These are phyloP conservation scores for Ciona savignyi DNA, from an alignment of 23 tunicate genomes.

Conservation along the genomic window DNA sequence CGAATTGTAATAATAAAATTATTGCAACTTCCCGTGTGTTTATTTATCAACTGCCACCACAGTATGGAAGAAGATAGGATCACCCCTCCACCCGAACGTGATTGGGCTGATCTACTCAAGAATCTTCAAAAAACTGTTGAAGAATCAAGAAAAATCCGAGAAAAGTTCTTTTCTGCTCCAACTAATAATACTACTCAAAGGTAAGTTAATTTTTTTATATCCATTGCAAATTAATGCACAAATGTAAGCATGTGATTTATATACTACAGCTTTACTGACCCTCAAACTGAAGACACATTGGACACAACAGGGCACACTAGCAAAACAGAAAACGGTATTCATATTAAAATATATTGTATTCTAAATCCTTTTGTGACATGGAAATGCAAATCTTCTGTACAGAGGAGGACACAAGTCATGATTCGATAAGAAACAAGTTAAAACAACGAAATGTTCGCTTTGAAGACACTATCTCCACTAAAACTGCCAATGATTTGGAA, in stretches of 20 bases:
- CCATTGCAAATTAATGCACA: no score
- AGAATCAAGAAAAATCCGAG: constrained; percentile 75
- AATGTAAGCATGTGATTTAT: no score
- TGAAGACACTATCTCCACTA: constrained; percentile 64
- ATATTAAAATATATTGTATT: no score
- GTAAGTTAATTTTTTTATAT: background rate
- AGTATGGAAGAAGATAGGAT: background rate
- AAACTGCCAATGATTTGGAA: constrained; percentile 42
- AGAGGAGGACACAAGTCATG: background rate
- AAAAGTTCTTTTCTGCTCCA: constrained; percentile 63
- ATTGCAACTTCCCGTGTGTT: no score
- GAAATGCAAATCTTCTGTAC: no score
- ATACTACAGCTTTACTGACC: background rate
- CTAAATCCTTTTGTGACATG: no score
- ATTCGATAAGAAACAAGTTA: constrained; percentile 6
- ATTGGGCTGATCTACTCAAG: constrained; percentile 60
- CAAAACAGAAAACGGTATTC: background rate
- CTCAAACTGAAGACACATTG: constrained; percentile 3
- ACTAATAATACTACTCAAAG: background rate
- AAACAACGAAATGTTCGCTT: constrained; percentile 67
- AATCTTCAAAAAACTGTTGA: constrained; percentile 90
- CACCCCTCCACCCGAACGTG: constrained; percentile 5
- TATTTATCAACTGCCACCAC: no score
- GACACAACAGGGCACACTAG: background rate
- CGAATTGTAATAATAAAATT: no score